These are phyloP conservation scores for Leuciscus waleckii DNA, from an alignment of 2,797 vertebrate genomes.

Conservation along the genomic window DNA sequence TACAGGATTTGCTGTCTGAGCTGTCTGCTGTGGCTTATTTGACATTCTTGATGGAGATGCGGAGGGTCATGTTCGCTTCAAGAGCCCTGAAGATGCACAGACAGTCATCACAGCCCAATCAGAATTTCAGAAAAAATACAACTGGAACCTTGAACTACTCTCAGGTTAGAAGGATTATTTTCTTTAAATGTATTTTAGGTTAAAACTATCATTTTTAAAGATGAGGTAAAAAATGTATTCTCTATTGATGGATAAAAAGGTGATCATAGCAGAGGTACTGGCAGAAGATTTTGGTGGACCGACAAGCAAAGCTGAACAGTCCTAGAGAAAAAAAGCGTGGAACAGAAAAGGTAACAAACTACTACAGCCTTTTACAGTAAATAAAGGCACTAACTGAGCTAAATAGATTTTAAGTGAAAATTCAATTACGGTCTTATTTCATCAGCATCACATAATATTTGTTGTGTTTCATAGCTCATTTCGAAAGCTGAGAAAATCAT, in stretches of 20 bases:
- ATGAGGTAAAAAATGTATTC: background rate
- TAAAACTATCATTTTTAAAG: background rate
- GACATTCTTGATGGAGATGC: slow-evolving; percentile 91
- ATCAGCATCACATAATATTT: background rate
- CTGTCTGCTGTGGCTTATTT: slow-evolving; percentile 88
- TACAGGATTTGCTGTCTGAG: slow-evolving; percentile 84
- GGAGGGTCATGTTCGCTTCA: slow-evolving; percentile 89
- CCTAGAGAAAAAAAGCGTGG: slow-evolving; percentile 96
- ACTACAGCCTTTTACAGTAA: background rate
- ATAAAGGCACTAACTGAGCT: background rate
- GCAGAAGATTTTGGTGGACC: slow-evolving; percentile 99
- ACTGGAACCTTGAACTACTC: slow-evolving; percentile 90
- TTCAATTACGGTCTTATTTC: background rate
- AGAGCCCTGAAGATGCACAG: slow-evolving; percentile 84
- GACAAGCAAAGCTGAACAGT: slow-evolving; percentile 95
- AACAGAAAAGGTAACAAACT: slow-evolving; percentile 87
- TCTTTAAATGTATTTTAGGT: background rate
- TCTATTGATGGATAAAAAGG: slow-evolving; percentile 72
- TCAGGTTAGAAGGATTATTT: slow-evolving; percentile 77
- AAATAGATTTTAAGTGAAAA: background rate
- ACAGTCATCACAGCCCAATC: slow-evolving; percentile 70
- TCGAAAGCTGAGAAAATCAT: slow-evolving; percentile 95
- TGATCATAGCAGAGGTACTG: slow-evolving; percentile 94
- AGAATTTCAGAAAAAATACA: slow-evolving; percentile 84
- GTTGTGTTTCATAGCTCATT: slow-evolving; percentile 79